These are phyloP conservation scores for Myripristis jacobus DNA, from an alignment of 2,797 vertebrate genomes.

Conservation along the genomic window DNA sequence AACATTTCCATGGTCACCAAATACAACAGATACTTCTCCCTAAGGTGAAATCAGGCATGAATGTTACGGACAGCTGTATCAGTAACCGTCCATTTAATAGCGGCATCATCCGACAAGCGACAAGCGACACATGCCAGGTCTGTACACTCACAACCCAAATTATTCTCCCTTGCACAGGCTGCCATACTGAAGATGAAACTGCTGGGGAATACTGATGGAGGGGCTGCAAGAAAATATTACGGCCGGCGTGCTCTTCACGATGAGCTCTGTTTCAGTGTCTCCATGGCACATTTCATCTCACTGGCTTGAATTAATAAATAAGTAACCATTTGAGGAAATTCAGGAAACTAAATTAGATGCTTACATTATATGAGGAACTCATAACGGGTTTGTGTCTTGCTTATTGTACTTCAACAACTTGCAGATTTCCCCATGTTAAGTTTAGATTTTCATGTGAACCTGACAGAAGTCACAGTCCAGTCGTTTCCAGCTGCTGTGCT, in stretches of 20 bases:
- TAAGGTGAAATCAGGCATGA: not conserved
- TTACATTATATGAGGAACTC: not conserved
- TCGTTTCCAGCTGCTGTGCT: not conserved
- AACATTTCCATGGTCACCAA: conserved; percentile 22
- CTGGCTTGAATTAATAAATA: not conserved
- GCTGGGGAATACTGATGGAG: not conserved
- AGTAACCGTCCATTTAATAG: conserved; percentile 19
- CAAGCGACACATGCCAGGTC: not conserved
- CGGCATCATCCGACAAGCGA: not conserved
- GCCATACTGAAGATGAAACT: not conserved
- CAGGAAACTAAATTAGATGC: not conserved
- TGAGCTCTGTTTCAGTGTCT: not conserved
- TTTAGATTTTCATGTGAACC: not conserved
- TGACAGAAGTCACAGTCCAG: not conserved
- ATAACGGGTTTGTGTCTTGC: not conserved
- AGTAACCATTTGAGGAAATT: not conserved
- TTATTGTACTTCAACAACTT: not conserved
- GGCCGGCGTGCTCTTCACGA: not conserved
- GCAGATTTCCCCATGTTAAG: no score
- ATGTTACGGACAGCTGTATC: conserved; percentile 21
- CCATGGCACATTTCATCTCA: not conserved
- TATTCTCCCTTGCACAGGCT: not conserved
- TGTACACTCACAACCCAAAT: not conserved
- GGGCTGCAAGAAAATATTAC: not conserved
- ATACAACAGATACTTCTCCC: conserved; percentile 14